Evolutionary conservation across 2,113 vertebrate species (phyloP).

Genomic region (Charadrius vociferus): DNA sequence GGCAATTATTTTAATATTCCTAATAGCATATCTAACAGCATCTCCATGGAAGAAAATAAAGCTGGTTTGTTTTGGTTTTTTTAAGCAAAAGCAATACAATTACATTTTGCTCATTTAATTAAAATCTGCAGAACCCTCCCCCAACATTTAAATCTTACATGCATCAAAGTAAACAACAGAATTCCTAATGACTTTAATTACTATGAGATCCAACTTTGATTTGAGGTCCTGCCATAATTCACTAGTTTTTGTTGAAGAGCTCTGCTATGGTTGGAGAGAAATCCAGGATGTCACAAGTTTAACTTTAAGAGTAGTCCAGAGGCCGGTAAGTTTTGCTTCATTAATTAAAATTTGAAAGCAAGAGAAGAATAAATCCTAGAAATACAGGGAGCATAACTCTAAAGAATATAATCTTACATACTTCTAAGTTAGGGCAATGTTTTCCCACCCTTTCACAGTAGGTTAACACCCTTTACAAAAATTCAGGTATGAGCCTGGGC

Average conservation of each 20-base stretch:
- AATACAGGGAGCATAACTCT: background rate
- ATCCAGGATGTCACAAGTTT: background rate
- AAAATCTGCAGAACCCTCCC: background rate
- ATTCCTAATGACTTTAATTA: slow-evolving; percentile 1
- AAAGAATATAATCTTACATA: background rate
- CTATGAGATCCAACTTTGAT: background rate
- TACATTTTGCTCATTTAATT: background rate
- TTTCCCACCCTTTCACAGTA: background rate
- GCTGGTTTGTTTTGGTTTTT: background rate
- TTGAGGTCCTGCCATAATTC: background rate
- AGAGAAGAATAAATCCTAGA: background rate
- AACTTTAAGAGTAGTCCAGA: background rate
- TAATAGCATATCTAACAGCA: background rate
- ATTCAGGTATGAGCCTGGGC: background rate
- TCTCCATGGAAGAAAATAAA: background rate
- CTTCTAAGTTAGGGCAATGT: background rate
- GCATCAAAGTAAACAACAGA: background rate
- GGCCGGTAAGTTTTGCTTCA: background rate
- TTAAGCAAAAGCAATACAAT: background rate
- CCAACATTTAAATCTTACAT: background rate
- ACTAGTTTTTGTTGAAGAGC: background rate
- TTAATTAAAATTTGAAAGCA: background rate
- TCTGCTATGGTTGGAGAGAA: background rate
- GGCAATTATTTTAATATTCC: background rate
- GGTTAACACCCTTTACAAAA: background rate